Base-by-base conservation (phyloP, 2,888 invertebrate species). In the Automeris io region DNA sequence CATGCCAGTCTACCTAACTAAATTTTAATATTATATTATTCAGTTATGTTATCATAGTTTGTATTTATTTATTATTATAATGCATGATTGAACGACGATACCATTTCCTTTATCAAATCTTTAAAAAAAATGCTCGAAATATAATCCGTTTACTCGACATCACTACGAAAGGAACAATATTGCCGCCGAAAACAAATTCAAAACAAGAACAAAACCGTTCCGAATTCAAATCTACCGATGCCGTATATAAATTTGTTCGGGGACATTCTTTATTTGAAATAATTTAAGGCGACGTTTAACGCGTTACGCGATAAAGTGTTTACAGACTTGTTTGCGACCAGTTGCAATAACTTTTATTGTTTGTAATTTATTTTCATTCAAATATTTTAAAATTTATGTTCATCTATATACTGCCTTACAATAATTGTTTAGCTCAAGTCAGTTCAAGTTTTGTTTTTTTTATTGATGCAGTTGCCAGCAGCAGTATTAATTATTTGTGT, bases 221-320 rank as follows among this genome's bases (percentile, higher is more conserved):
- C 54, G 57, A 70, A 68, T 63, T 70, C 69, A 70, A 70, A 73
- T 68, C 63, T 61, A 57, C 47, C 50, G 54, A 55, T 52, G 53
- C 47, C 44, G 52, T 43, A 49, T 57, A 64, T 61, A 71, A 68
- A 68, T 64, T 64, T 61, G 63, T 61, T 49, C 46, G 45, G 33
- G 34, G 41, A 54, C 49, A 52, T 69, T 70, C 62, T 66, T 71
- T 72, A 70, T 73, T 66, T 51, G 25, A 26, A 58, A 69, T 61
- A 70, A 80, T 70, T 70, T 71, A 73, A 71, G 65, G 52, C 62
- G 66, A 66, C 66, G 58, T 59, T 61, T 57, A 57, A 46, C 46
- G 34, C 39, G 43, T 51, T 57, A 47, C 45, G 57, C 70, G 77
- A 76, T 79, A 79, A 79, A 79, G 66, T 70, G 73, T 64, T 70